These are phyloP conservation scores for Nephrotoma appendiculata DNA, from an alignment of 2,888 invertebrate genomes.

Conservation along the genomic window DNA sequence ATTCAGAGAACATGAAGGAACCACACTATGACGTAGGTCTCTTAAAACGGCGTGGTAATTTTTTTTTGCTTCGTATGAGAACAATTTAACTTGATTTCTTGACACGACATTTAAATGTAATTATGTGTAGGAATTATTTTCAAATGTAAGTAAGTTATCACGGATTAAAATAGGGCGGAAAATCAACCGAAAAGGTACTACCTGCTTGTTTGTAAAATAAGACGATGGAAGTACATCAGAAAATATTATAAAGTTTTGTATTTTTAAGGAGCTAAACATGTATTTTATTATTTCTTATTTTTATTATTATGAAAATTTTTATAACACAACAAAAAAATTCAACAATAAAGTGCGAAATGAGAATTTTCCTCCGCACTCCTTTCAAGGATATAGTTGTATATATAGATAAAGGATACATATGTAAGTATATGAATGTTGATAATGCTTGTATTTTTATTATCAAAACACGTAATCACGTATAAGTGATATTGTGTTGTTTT, in stretches of 20 bases:
- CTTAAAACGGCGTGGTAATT: too few species aligned
- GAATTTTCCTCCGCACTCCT: neutral
- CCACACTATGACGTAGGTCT: too few species aligned
- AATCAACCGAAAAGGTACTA: neutral
- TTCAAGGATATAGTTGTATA: neutral
- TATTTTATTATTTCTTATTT: neutral
- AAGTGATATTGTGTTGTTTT: neutral
- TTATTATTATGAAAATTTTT: neutral
- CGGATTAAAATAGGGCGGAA: too few species aligned
- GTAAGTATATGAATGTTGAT: neutral
- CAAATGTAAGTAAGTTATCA: too few species aligned
- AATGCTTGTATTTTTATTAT: neutral
- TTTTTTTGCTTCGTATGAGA: too few species aligned
- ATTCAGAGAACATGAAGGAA: too few species aligned
- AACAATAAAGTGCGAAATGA: neutral
- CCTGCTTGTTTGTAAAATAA: neutral
- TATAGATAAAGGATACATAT: neutral
- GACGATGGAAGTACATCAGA: neutral
- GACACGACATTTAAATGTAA: too few species aligned
- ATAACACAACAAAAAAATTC: neutral
- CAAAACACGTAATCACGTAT: neutral
- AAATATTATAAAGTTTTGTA: neutral
- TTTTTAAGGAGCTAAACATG: neutral
- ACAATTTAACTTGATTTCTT: too few species aligned
- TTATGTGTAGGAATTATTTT: too few species aligned